Conservation (phyloP, 2,888 invertebrate genomes). For the Orchesella flavescens region DNA sequence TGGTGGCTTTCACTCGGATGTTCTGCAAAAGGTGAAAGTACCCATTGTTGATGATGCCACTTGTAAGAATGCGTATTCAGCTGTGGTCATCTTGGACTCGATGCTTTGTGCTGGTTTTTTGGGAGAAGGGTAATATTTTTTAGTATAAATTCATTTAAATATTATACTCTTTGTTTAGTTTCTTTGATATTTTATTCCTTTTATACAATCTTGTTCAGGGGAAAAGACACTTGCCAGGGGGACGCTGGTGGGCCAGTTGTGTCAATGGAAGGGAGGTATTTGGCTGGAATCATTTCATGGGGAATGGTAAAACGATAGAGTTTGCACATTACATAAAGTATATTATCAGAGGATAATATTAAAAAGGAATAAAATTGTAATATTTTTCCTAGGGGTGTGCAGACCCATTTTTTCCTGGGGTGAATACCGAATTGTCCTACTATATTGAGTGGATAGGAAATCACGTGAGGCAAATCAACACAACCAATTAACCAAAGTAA, state of each 20-base stretch:
- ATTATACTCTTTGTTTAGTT: too few species aligned
- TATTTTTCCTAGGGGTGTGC: background rate
- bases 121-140: background rate
- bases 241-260: slow-evolving; percentile 16
- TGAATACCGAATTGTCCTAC: background rate
- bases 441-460: background rate
- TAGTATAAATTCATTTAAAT: too few species aligned
- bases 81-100: background rate
- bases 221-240: slow-evolving; percentile 8
- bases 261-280: background rate
- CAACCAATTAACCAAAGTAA: too few species aligned
- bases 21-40: slow-evolving; percentile 24
- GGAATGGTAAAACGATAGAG: background rate
- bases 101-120: slow-evolving; percentile 22
- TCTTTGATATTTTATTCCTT: too few species aligned
- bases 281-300: slow-evolving; percentile 12
- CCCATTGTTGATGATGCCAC: slow-evolving; percentile 6
- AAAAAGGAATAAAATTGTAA: too few species aligned
- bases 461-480: too few species aligned
- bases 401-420: background rate
- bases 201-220: too few species aligned
- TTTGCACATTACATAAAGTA: too few species aligned
- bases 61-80: background rate
- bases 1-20: slow-evolving; percentile 15
- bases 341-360: too few species aligned